A percentile compares a stretch with the other conserved stretches of the same genome.
phyloP scores from a whole-genome alignment of 2,113 vertebrate genomes.

The Caracal caracal region DNA sequence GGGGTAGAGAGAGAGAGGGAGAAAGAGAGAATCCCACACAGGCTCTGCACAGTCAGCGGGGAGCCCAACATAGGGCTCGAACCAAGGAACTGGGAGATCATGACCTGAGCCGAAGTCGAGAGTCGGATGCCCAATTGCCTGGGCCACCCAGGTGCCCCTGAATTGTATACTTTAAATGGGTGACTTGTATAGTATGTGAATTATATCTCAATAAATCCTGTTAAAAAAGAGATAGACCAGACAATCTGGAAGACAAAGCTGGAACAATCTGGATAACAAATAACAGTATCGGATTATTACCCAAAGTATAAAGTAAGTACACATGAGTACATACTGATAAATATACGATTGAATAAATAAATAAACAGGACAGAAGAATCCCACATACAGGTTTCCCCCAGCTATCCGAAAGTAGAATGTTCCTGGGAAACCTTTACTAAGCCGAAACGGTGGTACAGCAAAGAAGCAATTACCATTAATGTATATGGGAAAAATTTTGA shows the following conservation, averaged over 20 bases:
- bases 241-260: slow-evolving; percentile 27
- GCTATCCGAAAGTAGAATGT: background rate
- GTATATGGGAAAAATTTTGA: background rate
- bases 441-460: background rate
- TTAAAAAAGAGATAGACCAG: background rate
- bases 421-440: background rate
- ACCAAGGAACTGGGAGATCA: too few relatives aligned
- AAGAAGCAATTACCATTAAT: background rate
- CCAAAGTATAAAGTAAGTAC: background rate
- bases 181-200: background rate
- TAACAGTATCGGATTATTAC: background rate
- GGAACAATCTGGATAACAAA: background rate
- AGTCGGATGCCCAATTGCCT: too few relatives aligned
- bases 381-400: background rate
- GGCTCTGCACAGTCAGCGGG: too few relatives aligned
- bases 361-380: background rate
- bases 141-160: too few relatives aligned
- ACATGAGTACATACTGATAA: background rate
- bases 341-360: background rate
- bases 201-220: background rate
- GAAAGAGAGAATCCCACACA: too few relatives aligned
- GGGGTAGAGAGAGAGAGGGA: too few relatives aligned
- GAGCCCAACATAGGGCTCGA: too few relatives aligned
- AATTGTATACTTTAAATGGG: background rate
- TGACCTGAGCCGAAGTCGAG: too few relatives aligned